phyloP scores from a whole-genome alignment of 37 sponge, comb jelly and placozoan genomes.

The Axinella damicornis region DNA sequence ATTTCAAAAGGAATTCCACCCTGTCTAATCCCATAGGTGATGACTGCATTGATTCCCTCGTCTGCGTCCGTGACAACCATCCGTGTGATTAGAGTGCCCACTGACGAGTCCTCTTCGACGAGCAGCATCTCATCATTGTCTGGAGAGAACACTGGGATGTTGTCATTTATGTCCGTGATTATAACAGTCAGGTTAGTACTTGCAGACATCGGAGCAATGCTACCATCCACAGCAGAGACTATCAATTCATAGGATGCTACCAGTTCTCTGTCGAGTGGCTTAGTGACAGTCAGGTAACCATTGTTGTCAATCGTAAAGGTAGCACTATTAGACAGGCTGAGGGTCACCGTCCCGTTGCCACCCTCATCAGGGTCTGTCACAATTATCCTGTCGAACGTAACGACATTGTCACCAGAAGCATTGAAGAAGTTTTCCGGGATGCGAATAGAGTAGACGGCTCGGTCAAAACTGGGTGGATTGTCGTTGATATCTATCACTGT shows the following conservation, averaged over 20 bases:
- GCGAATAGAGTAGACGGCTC: background rate
- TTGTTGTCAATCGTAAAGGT: slow-evolving; percentile 26
- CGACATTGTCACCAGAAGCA: background rate
- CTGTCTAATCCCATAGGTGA: slow-evolving; percentile 40
- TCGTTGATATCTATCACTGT: slow-evolving; percentile 73
- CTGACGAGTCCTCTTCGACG: slow-evolving; percentile 55
- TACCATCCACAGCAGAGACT: slow-evolving; percentile 64
- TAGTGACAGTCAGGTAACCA: slow-evolving; percentile 30
- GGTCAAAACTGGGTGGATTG: slow-evolving; percentile 56
- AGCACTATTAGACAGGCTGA: background rate
- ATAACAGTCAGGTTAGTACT: slow-evolving; percentile 33
- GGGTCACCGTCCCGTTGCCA: slow-evolving; percentile 32
- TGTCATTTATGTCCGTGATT: slow-evolving; percentile 72
- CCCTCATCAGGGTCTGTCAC: slow-evolving; percentile 61
- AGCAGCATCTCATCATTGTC: background rate
- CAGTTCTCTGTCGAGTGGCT: slow-evolving; percentile 75
- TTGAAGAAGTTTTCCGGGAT: slow-evolving; percentile 43
- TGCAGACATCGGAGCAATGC: background rate
- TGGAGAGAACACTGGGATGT: slow-evolving; percentile 41
- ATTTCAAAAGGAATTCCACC: slow-evolving; percentile 36
- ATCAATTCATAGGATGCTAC: slow-evolving; percentile 24
- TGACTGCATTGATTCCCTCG: slow-evolving; percentile 40
- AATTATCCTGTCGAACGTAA: background rate
- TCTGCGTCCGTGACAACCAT: slow-evolving; percentile 76
- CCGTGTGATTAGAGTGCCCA: slow-evolving; percentile 26